Conservation (phyloP, 2,888 invertebrate species). For the Folsomia manolachei region DNA sequence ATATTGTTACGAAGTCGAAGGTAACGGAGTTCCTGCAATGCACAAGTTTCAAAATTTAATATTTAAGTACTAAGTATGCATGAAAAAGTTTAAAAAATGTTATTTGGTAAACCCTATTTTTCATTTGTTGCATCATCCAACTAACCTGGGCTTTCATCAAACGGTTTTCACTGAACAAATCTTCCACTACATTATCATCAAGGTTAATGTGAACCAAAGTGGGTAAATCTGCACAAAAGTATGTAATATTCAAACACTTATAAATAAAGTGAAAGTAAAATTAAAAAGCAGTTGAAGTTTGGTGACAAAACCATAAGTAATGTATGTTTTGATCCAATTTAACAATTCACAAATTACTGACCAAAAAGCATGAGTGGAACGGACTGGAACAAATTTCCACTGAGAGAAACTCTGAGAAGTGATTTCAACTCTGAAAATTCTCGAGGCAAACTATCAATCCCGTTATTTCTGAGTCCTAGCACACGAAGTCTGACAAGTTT, state of each 20-base stretch:
- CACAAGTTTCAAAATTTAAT: too few relatives aligned
- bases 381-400: background rate
- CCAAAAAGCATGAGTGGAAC: background rate
- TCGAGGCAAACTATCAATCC: background rate
- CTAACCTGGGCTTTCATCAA: background rate
- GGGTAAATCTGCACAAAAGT: background rate
- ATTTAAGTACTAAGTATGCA: background rate
- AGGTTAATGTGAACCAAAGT: background rate
- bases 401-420: background rate
- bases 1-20: background rate
- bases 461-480: too few relatives aligned
- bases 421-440: background rate
- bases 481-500: background rate
- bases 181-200: background rate
- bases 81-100: background rate
- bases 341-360: background rate
- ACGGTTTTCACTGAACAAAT: background rate
- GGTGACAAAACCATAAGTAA: too few relatives aligned
- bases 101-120: background rate
- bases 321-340: too few relatives aligned
- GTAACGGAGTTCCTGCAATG: background rate
- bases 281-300: too few relatives aligned
- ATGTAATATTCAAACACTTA: too few relatives aligned
- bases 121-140: background rate
- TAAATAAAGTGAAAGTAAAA: background rate